phyloP scores from a whole-genome alignment of 2,797 vertebrate genomes.

The Pteronotus mesoamericanus region DNA sequence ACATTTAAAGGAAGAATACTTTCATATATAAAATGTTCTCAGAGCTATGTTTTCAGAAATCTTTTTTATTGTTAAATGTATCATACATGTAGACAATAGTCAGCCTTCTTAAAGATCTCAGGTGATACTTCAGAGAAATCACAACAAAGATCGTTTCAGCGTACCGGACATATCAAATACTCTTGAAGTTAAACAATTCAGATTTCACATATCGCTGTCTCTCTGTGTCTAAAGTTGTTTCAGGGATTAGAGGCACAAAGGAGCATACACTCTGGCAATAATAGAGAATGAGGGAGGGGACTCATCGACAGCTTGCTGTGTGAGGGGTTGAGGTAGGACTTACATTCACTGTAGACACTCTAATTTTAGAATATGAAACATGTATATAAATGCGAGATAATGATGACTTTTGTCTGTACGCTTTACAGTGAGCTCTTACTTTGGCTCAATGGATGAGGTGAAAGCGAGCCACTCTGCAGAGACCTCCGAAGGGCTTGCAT shows the following conservation, averaged over 20 bases:
- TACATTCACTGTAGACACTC: not conserved
- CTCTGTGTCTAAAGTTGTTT: not conserved
- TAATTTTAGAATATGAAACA: not conserved
- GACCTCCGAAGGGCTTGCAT: not conserved
- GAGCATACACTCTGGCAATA: not conserved
- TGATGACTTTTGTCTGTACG: not conserved
- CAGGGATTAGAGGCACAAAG: not conserved
- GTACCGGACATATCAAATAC: not conserved
- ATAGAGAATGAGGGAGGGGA: not conserved
- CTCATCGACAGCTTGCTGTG: not conserved
- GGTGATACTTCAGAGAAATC: not conserved
- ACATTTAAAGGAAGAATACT: not conserved
- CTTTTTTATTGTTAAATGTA: not conserved
- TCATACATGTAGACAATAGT: not conserved
- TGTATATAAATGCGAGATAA: not conserved
- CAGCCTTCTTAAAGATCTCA: not conserved
- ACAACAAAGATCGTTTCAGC: not conserved
- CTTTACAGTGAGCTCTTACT: not conserved
- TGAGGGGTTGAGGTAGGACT: not conserved
- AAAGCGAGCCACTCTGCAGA: not conserved
- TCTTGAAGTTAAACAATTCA: not conserved
- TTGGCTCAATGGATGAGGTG: not conserved
- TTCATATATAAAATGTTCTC: not conserved
- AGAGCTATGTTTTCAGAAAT: not conserved
- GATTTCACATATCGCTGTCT: not conserved